Evolutionary conservation across 92 coral and sea anemone species (phyloP), one percentile per base, ranked within the genome.

Genomic region (Paragorgia papillata): DNA sequence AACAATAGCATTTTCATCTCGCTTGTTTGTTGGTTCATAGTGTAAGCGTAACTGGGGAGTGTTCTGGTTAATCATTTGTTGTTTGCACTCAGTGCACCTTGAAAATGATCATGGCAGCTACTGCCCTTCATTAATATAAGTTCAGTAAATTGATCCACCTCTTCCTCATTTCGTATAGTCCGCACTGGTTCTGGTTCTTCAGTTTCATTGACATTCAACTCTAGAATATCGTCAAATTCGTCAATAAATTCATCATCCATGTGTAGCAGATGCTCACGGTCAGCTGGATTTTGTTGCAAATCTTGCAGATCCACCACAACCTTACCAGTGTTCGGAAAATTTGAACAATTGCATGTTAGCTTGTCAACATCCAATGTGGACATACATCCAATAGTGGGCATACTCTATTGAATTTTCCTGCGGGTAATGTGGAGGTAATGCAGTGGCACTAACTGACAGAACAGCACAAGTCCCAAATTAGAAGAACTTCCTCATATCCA

Each of bases 1-100:
- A 30, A 83, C 67, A 35, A 86, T 71, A 0, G 90, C 87, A 78
- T 86, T 86, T 55, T 83, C 87, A 33, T 86, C 87, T 62, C 87
- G 25, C 60, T 24, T 68, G 69, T 86, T 86, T 9, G 74, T 43
- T 15, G 80, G 83, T 26, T 82, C 89, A 57, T 46, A 69, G 33
- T 67, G 44, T 22, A 83, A 37, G 28, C 34, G 27, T 29, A 85
- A 34, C 31, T 33, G 76, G 21, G 81, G 50, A 40, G 78, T 1
- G 32, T 64, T 84, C 55, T 74, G 34, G 0, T 64, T 80, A 9
- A 80, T 55, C 41, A 63, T 28, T 31, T 21, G 46, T 10, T 43
- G 73, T 57, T 85, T 62, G 56, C 67, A 62, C 62, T 49, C 22
- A 84, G 37, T 13, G 75, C 68, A 14, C 19, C 69, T 32, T 79